Base-by-base conservation (phyloP, 2,888 invertebrate species). In the Lasioglossum calceatum region DNA sequence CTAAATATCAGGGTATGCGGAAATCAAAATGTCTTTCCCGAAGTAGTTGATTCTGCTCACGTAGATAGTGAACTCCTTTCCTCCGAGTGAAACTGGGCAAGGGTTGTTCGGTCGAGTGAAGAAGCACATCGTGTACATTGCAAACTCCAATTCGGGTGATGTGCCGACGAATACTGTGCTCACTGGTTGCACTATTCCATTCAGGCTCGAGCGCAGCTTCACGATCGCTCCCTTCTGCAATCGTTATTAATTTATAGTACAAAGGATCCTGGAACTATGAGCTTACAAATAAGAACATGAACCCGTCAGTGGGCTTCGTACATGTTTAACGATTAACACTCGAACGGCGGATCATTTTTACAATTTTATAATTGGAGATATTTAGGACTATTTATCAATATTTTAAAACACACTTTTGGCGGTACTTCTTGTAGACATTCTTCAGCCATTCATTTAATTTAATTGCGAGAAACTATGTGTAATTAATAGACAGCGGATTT, bases 61-160 rank as follows among this genome's bases (percentile, higher is more conserved):
- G 88, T 97, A 96, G 88, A 98, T 97, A 81, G 96, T 96, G 85
- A 98, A 96, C 80, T 97, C 96, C 87, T 97, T 97, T 72, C 97
- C 97, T 82, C 96, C 97, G 85, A 98, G 95, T 77, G 97, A 97
- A 36, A 98, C 95, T 0, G 97, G 97, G 92, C 98, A 98, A 12
- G 97, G 96, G 86, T 96, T 96, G 93, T 98, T 97, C 0, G 98
- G 97, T 58, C 98, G 96, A 39, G 98, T 96, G 79, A 98, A 96
- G 94, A 98, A 98, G 94, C 99, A 99, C 19, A 98, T 96, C 0
- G 98, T 98, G 94, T 98, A 99, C 4, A 99, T 95, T 0, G 99
- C 98, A 95, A 99, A 96, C 95, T 99, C 99, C 89, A 99, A 96
- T 95, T 99, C 99, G 0, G 99, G 99, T 75, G 98, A 98, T 10